Base-by-base conservation (phyloP, 2,797 vertebrate species). In the Nasua narica region DNA sequence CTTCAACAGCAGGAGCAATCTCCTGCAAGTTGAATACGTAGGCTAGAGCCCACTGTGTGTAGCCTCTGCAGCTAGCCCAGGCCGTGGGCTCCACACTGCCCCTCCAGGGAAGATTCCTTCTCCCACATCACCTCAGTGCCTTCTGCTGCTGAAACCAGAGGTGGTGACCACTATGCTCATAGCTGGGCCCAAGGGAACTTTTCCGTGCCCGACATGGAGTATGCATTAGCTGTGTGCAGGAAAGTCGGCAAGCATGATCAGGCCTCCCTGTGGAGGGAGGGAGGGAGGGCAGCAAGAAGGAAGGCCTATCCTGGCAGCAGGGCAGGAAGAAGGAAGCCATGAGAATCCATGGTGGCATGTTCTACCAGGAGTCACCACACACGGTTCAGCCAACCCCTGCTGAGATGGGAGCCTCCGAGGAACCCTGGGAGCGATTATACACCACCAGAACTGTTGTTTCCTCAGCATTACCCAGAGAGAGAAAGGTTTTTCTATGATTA, bases 381-480 rank as follows among this genome's bases (percentile, higher is more conserved):
- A 46, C 0, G 2, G 35, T 19, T 67, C 70, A 84, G 50, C 27
- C 21, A 74, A 32, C 25, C 67, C 78, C 77, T 77, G 32, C n/a
- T 37, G n/a, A 54, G 32, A 16, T 43, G 32, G 27, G 43, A 11
- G 23, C 40, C 12, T 58, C 25, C n/a, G 29, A 32, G 69, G 77
- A 79, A 62, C 52, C n/a, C 89, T 56, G 35, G n/a, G 46, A 90
- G 29, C 54, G 14, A 46, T 67, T 56, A 1, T 60, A 12, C 9
- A 70, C 67, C 23, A 52, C 54, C 25, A 0, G 21, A 37, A 62
- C 48, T 90, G n/a, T 90, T 78, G 25, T 91, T 67, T 62, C 82
- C 85, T 96, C 88, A 79, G 86, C 86, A 74, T 90, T 89, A 85
- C 74, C 54, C 50, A 83, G 56, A 95, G n/a, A n/a, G 56, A 79